These are phyloP conservation scores for Andrena cerasifolii DNA, from an alignment of 1,140 invertebrate species.

Conservation along the genomic window DNA sequence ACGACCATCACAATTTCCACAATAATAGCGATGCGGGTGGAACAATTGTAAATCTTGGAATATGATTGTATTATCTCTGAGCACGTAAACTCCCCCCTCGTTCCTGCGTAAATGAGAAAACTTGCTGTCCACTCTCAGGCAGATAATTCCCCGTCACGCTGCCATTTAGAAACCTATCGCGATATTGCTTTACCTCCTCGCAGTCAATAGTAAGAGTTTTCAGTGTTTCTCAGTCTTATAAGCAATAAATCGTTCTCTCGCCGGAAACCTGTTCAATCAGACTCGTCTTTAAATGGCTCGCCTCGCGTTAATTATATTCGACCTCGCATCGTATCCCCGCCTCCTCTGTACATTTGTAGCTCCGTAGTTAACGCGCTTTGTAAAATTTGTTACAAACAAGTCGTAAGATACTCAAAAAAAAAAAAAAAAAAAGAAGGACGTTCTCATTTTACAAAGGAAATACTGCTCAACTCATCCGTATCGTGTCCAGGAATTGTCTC, in stretches of 20 bases:
- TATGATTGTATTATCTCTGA: not conserved
- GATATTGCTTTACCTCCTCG: conserved; percentile 43
- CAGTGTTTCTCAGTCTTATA: conserved; percentile 65
- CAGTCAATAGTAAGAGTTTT: conserved; percentile 62
- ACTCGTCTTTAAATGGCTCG: conserved; percentile 39
- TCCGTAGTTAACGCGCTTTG: conserved; percentile 44
- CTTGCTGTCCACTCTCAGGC: conserved; percentile 56
- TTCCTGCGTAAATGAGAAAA: conserved; percentile 25
- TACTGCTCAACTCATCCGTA: conserved; percentile 44
- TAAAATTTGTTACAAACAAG: conserved; percentile 58
- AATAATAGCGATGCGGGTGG: not conserved
- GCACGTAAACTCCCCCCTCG: conserved; percentile 7
- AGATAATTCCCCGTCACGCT: conserved; percentile 49
- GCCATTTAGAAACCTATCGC: conserved; percentile 54
- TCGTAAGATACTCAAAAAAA: conserved; percentile 35
- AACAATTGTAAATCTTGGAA: conserved; percentile 24
- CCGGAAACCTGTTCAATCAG: conserved; percentile 57
- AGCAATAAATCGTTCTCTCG: conserved; percentile 58
- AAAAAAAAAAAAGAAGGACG: too few relatives aligned
- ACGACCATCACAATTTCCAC: not conserved
- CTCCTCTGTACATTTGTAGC: conserved; percentile 60
- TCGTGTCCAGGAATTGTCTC: conserved; percentile 31
- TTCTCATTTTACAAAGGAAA: conserved; percentile 39
- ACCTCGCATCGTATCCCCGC: conserved; percentile 43
- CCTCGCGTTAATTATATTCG: conserved; percentile 21